These are phyloP conservation scores for Leptura quadrifasciata DNA, from an alignment of 2,888 invertebrate species.

Conservation along the genomic window DNA sequence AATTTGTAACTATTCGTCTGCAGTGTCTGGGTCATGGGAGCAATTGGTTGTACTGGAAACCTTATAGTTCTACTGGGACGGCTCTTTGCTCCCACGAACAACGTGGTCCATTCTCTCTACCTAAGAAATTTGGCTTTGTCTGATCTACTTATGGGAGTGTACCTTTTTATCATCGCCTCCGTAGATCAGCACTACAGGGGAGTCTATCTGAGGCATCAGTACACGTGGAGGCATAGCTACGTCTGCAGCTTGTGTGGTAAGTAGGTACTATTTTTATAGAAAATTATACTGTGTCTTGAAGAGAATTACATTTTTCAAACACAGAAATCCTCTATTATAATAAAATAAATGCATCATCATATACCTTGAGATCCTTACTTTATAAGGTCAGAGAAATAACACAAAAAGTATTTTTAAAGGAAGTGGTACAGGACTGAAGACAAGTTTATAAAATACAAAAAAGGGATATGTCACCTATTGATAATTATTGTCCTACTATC, in stretches of 20 bases:
- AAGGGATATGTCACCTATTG: too few relatives aligned
- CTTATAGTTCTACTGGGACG: conserved; percentile 77
- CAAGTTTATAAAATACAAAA: too few relatives aligned
- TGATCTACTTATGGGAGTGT: conserved; percentile 80
- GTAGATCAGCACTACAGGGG: conserved; percentile 76
- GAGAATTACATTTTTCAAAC: too few relatives aligned
- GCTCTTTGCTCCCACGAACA: conserved; percentile 75
- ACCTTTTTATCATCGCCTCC: conserved; percentile 77
- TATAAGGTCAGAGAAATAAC: too few relatives aligned
- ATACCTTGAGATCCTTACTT: too few relatives aligned
- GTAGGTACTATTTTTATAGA: conserved; percentile 41
- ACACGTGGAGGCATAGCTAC: conserved; percentile 77
- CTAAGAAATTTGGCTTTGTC: conserved; percentile 79
- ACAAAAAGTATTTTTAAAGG: too few relatives aligned
- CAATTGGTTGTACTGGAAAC: conserved; percentile 78
- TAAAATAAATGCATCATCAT: too few relatives aligned
- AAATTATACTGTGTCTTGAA: too few relatives aligned
- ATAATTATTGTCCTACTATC: too few relatives aligned
- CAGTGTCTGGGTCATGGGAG: conserved; percentile 80
- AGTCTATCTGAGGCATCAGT: conserved; percentile 77
- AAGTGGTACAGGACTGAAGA: too few relatives aligned
- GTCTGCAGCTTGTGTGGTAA: conserved; percentile 77
- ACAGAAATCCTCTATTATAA: too few relatives aligned
- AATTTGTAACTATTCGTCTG: conserved; percentile 47
- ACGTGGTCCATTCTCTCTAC: conserved; percentile 79